These are phyloP conservation scores for Psettodes erumei DNA, from an alignment of 2,113 vertebrate species.

Conservation along the genomic window DNA sequence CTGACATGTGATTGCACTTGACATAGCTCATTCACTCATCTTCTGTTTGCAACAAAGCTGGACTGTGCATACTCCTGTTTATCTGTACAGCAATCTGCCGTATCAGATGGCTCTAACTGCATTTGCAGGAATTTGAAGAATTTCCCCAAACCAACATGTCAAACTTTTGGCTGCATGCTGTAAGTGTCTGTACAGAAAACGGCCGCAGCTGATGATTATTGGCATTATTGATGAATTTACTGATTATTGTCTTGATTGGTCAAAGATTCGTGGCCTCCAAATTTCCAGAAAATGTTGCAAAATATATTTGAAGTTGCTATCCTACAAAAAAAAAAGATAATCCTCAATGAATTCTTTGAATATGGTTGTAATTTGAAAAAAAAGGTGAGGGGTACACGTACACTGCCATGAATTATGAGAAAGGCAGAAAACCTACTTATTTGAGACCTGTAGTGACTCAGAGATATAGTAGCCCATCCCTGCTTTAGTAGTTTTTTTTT, in stretches of 20 bases:
- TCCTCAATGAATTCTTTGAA: background rate
- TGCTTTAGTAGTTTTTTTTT: too few species aligned
- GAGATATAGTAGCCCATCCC: background rate
- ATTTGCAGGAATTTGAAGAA: background rate
- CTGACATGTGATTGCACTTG: background rate
- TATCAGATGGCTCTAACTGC: background rate
- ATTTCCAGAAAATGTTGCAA: background rate
- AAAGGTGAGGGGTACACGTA: constrained; percentile 14
- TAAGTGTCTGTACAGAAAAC: too few species aligned
- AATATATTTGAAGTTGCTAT: background rate
- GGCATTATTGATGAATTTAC: too few species aligned
- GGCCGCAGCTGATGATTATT: too few species aligned
- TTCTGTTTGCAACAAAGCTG: background rate
- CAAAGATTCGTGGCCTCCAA: too few species aligned
- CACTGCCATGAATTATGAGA: background rate
- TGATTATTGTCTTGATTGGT: too few species aligned
- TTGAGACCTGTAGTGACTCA: background rate
- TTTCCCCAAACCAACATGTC: background rate
- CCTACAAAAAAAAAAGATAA: background rate
- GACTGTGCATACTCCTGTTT: background rate
- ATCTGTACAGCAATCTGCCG: too few species aligned
- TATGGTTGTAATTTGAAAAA: background rate
- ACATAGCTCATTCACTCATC: background rate
- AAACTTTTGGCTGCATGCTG: too few species aligned
- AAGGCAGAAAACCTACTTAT: background rate